Evolutionary conservation across 2,888 invertebrate species (phyloP).

Genomic region (Notodonta dromedarius): DNA sequence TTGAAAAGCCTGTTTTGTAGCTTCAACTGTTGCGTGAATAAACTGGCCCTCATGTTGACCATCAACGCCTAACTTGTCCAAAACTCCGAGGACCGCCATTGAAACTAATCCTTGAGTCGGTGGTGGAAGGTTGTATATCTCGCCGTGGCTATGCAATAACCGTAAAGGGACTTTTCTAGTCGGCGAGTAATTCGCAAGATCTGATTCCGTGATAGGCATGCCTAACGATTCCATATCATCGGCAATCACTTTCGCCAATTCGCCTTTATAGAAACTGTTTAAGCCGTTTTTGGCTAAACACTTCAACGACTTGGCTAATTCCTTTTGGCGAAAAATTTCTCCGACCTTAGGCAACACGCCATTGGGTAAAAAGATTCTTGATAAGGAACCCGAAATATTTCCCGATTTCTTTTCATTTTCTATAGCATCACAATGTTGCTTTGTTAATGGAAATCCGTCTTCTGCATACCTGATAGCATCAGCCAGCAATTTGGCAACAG

Average conservation of each 20-base stretch:
- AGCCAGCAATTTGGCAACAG: conserved; percentile 56
- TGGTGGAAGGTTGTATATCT: conserved; percentile 69
- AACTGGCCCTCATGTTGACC: conserved; percentile 67
- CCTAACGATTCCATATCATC: conserved; percentile 63
- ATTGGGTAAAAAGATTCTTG: conserved; percentile 52
- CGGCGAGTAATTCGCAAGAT: conserved; percentile 63
- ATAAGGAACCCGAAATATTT: conserved; percentile 45
- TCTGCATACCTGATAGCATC: conserved; percentile 74
- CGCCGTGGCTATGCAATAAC: conserved; percentile 61
- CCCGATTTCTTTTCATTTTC: conserved; percentile 15
- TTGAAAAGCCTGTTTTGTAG: conserved; percentile 63
- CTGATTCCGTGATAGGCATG: conserved; percentile 66
- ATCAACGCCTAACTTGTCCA: conserved; percentile 65
- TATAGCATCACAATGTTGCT: conserved; percentile 20
- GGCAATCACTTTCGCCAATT: conserved; percentile 62
- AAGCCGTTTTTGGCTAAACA: conserved; percentile 61
- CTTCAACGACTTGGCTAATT: conserved; percentile 62
- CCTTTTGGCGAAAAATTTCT: conserved; percentile 60
- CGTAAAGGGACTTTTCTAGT: conserved; percentile 62
- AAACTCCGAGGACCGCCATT: conserved; percentile 63
- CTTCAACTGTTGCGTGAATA: conserved; percentile 70
- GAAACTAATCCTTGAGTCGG: conserved; percentile 77
- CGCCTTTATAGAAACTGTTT: conserved; percentile 68
- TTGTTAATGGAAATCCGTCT: conserved; percentile 63
- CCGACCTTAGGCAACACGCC: conserved; percentile 57